These are phyloP conservation scores for Nothoprocta perdicaria DNA, from an alignment of 2,113 vertebrate species.

Conservation along the genomic window DNA sequence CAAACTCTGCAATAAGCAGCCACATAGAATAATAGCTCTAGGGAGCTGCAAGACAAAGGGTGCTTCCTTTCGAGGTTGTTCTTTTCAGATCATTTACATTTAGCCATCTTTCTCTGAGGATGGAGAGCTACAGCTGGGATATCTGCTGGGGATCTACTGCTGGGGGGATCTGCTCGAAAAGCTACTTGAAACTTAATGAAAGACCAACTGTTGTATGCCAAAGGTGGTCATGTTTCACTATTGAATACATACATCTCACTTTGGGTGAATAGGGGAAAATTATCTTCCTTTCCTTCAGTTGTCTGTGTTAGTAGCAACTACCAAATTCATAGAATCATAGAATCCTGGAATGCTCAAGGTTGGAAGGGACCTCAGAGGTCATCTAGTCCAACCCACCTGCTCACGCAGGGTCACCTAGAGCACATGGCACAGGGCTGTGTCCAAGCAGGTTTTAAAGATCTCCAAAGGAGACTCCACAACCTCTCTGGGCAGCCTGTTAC, in stretches of 20 bases:
- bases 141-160: not conserved
- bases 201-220: not conserved
- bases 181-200: not conserved
- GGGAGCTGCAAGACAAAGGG: not conserved
- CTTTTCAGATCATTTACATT: not conserved
- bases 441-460: no score
- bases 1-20: not conserved
- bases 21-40: conserved; percentile 31
- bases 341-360: no score
- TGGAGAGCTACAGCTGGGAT: not conserved
- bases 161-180: not conserved
- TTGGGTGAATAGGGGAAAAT: not conserved
- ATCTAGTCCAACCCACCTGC: no score
- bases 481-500: no score
- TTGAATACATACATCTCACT: conserved; percentile 43
- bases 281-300: conserved; percentile 20
- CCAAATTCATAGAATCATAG: no score
- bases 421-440: no score
- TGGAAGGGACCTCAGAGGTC: no score
- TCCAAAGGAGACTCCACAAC: no score
- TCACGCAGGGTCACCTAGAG: no score
- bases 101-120: not conserved
- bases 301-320: not conserved
- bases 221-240: conserved; percentile 15
- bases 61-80: not conserved